Percentiles rank a stretch among this genome's conserved stretches.
phyloP scores from a whole-genome alignment of 2,113 vertebrate genomes.

The Chauna torquata region DNA sequence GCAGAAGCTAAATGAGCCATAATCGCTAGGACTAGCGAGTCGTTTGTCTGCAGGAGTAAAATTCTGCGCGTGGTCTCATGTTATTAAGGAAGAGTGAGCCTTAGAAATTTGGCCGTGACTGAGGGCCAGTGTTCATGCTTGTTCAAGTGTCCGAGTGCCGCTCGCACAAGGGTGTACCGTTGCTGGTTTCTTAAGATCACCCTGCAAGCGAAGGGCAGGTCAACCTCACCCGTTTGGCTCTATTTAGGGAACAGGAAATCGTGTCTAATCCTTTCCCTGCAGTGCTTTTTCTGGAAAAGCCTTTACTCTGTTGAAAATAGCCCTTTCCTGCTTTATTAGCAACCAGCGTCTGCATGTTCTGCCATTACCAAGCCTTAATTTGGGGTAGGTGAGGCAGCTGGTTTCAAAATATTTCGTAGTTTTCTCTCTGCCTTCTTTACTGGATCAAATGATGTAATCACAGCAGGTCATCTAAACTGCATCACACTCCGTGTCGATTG shows the following conservation, averaged over 20 bases:
- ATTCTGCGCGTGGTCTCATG: neutral
- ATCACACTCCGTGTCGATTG: neutral
- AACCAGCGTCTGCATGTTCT: fast-evolving
- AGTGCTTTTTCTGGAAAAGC: neutral
- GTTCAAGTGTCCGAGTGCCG: neutral
- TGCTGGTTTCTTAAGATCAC: neutral
- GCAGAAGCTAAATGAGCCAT: neutral
- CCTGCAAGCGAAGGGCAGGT: neutral
- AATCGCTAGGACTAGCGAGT: neutral
- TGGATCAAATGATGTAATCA: neutral
- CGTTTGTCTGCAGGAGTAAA: neutral
- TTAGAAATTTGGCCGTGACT: neutral
- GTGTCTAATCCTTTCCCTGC: neutral
- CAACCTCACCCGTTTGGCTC: neutral
- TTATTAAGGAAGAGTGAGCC: neutral
- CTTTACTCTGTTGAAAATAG: neutral
- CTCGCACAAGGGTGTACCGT: neutral
- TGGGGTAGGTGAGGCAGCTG: neutral
- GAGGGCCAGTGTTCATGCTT: neutral
- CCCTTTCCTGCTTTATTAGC: neutral
- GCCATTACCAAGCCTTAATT: fast-evolving
- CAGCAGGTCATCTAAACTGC: neutral
- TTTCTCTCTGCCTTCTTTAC: neutral
- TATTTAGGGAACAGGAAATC: neutral
- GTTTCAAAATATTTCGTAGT: neutral